Evolutionary conservation across 2,113 vertebrate genomes (phyloP).

Genomic region (Paracyprichromis sp.): DNA sequence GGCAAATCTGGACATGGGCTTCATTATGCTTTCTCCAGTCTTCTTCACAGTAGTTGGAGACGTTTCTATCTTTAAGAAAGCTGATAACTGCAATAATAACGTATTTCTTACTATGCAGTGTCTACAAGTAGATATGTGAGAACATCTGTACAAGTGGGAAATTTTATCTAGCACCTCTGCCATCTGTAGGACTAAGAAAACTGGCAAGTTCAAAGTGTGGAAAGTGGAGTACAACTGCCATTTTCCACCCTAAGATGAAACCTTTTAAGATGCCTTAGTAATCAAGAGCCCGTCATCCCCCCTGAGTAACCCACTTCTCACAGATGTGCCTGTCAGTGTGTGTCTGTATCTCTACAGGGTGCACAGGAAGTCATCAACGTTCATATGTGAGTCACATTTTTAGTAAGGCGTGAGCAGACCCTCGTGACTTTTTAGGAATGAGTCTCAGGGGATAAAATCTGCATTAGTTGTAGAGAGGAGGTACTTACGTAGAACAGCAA

Average conservation of each 20-base stretch:
- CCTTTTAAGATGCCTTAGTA: neutral
- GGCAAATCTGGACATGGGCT: neutral
- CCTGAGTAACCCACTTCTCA: neutral
- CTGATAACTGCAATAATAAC: neutral
- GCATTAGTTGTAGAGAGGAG: neutral
- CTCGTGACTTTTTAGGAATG: neutral
- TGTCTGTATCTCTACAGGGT: neutral
- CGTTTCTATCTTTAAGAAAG: neutral
- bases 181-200: neutral
- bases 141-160: constrained; percentile 2
- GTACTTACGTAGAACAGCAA: constrained; percentile 82
- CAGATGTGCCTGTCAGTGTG: neutral
- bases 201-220: neutral
- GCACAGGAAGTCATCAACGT: neutral
- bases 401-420: neutral
- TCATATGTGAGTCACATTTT: constrained; percentile 12
- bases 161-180: neutral
- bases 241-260: constrained; percentile 6
- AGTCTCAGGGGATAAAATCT: neutral
- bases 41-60: neutral
- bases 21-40: constrained; percentile 1
- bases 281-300: neutral
- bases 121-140: neutral
- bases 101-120: neutral
- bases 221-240: neutral